Evolutionary conservation across 2,797 vertebrate genomes (phyloP), one percentile per base, ranked within the genome.

Genomic region (Euthynnus affinis): DNA sequence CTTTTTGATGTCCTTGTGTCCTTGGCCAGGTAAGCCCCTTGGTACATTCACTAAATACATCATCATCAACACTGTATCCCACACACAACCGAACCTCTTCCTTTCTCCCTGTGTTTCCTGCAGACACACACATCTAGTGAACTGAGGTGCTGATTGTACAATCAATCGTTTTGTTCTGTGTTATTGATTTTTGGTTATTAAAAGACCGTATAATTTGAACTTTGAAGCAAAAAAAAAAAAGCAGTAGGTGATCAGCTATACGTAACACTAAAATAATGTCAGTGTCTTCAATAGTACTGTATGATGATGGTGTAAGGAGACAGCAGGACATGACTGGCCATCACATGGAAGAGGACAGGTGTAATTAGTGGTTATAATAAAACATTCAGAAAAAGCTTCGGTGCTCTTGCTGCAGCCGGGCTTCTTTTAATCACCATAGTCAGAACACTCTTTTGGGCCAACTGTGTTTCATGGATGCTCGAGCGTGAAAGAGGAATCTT

Each of bases 1-100:
- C 63, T 70, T 75, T 75, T 76, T 46, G 23, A 57, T 81, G 88
- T 93, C 93, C 89, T 92, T 68, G 71, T 81, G 87, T 95, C 95
- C 94, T 95, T 95, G 95, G 91, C 77, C 90, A 89, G 77, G 74
- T 88, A 91, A 93, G n/a, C 87, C 80, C 91, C 58, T 86, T 79
- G 80, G 92, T 84, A 89, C 83, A 74, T 93, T 93, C 93, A n/a
- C n/a, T n/a, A n/a, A 96, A 96, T 96, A 94, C 89, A 96, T 96
- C 94, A 96, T 94, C 88, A 83, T 73, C 86, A 88, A 89, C 80
- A 77, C 81, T 75, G 8, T 85, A 88, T 92, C 90, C 88, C 68
- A 34, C 70, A 95, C 75, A 44, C 68, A 92, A 84, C 88, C 92
- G 67, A 78, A 91, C 92, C 91, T 89, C 85, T 85, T 88, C 92